Percentiles rank a stretch among this genome's conserved stretches.
phyloP scores from a whole-genome alignment of 2,113 vertebrate species.

The Cyanocitta stelleri region DNA sequence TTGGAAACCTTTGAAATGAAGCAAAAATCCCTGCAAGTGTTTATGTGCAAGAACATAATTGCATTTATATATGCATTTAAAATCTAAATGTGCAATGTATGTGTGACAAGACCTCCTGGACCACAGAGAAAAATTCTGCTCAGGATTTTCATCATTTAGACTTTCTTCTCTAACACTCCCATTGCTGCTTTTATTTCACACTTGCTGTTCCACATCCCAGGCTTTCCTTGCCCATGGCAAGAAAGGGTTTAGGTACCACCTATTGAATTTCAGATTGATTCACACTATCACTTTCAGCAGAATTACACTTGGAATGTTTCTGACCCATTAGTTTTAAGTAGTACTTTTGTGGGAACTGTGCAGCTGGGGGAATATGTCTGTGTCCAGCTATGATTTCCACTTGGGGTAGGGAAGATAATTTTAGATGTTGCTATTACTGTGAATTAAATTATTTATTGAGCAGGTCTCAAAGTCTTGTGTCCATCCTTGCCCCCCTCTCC shows the following conservation, averaged over 20 bases:
- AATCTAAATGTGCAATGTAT: neutral
- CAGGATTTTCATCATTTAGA: neutral
- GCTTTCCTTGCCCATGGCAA: neutral
- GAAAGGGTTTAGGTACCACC: neutral
- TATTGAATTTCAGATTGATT: neutral
- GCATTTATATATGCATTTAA: neutral
- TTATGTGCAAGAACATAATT: neutral
- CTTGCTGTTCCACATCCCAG: neutral
- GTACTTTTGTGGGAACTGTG: neutral
- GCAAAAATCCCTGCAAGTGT: neutral
- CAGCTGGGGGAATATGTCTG: neutral
- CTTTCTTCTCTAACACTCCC: neutral
- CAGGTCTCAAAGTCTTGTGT: neutral
- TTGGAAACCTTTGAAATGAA: neutral
- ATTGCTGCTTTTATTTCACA: neutral
- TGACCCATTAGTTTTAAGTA: neutral
- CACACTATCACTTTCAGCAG: neutral
- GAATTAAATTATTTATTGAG: neutral
- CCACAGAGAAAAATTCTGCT: neutral
- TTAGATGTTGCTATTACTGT: neutral
- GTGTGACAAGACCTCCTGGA: neutral
- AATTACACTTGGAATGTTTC: neutral
- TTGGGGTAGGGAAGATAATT: neutral
- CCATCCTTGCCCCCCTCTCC: neutral
- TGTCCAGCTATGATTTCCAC: neutral